Conservation (phyloP, 2,888 invertebrate species). For the Epiblema foenella region DNA sequence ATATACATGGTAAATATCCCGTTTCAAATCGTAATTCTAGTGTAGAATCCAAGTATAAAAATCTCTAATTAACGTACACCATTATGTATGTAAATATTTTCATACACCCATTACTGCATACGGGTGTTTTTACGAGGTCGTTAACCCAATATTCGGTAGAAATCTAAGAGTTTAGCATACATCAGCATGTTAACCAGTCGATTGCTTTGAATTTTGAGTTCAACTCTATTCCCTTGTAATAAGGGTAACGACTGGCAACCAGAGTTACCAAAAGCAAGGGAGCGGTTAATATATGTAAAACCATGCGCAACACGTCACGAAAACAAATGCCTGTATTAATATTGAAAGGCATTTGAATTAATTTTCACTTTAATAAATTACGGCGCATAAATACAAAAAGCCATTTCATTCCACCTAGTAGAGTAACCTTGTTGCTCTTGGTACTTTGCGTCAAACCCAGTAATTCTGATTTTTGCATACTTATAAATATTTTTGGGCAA, state of each 20-base stretch:
- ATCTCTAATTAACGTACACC: neutral
- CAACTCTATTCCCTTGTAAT: no score
- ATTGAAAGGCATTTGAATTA: constrained; percentile 16
- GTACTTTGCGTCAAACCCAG: no score
- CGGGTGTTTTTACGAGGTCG: constrained; percentile 3
- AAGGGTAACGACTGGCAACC: no score
- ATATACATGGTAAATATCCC: no score
- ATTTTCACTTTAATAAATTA: neutral
- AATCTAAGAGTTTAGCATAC: constrained; percentile 10
- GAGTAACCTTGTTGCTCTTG: neutral
- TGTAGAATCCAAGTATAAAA: neutral
- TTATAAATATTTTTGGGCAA: no score
- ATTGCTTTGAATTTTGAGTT: no score
- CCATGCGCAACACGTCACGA: constrained; percentile 9
- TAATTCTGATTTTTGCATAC: no score
- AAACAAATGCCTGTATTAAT: constrained; percentile 4
- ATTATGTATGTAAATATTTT: neutral
- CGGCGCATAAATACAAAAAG: neutral
- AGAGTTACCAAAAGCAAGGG: no score
- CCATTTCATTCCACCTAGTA: neutral
- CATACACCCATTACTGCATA: neutral
- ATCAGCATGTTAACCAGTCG: constrained; percentile 21
- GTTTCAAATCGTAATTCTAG: no score
- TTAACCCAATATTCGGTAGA: constrained; percentile 13
- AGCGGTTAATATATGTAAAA: constrained; percentile 30